phyloP scores from a whole-genome alignment of 2,888 invertebrate genomes.

The Bibio marci region DNA sequence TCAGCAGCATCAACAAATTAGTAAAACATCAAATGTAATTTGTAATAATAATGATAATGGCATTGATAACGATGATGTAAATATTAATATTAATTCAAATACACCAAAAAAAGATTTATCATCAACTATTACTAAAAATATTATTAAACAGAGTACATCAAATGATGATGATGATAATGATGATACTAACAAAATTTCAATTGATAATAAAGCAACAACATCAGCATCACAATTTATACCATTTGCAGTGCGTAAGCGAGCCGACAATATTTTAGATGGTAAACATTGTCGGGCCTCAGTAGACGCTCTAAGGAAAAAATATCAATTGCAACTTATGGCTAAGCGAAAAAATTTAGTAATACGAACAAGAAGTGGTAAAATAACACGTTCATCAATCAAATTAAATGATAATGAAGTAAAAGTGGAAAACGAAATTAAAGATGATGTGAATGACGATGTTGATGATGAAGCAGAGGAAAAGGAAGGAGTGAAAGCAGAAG shows the following conservation, averaged over 20 bases:
- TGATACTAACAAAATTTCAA: no score
- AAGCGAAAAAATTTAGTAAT: no score
- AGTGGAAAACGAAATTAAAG: conserved; percentile 14
- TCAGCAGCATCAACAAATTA: conserved; percentile 6
- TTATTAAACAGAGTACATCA: no score
- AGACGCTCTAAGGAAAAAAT: conserved; percentile 38
- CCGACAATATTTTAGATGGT: conserved; percentile 28
- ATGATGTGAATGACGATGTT: conserved; percentile 1
- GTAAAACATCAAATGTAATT: conserved; percentile 12
- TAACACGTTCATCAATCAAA: conserved; percentile 23
- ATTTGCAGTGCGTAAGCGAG: conserved; percentile 38
- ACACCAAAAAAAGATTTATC: no score
- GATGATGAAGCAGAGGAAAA: conserved; percentile 5
- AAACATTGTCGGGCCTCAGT: conserved; percentile 31
- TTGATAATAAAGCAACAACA: no score
- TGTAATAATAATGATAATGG: no score
- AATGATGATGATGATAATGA: no score
- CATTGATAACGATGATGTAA: no score
- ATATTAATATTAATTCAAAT: no score
- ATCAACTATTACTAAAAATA: no score
- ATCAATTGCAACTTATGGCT: conserved; percentile 41
- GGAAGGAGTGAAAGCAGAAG: conserved; percentile 5
- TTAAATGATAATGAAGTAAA: conserved; percentile 23
- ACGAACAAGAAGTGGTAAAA: conserved; percentile 23
- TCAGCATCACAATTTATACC: conserved; percentile 23